These are phyloP conservation scores for Leptonema lineaticorne DNA, from an alignment of 1,140 invertebrate genomes.

Conservation along the genomic window DNA sequence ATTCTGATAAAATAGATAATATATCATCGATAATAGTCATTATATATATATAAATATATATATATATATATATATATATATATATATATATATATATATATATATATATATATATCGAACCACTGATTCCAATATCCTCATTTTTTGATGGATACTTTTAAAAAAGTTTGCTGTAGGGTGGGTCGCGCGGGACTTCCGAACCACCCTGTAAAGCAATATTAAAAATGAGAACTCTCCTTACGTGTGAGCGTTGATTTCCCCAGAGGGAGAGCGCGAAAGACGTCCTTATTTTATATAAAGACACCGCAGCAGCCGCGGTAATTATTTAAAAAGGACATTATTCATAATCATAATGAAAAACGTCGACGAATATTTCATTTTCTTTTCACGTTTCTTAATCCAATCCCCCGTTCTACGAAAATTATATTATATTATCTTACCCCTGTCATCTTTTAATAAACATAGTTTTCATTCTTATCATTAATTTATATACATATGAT, in stretches of 20 bases:
- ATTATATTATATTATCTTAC: no score
- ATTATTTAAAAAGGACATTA: slow-evolving; percentile 14
- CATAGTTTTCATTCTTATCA: no score
- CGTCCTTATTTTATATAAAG: slow-evolving; percentile 6
- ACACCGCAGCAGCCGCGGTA: background rate
- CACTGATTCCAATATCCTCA: no score
- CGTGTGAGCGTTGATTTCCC: slow-evolving; percentile 11
- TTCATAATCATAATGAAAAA: slow-evolving; percentile 4
- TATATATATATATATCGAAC: background rate
- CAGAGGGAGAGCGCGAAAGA: background rate
- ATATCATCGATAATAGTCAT: no score
- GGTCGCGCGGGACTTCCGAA: slow-evolving; percentile 1
- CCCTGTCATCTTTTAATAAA: no score
- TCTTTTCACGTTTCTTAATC: background rate
- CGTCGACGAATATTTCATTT: slow-evolving; percentile 1
- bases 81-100: background rate
- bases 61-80: slow-evolving; percentile 6
- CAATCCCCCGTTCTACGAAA: no score
- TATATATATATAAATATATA: no score
- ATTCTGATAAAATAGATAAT: no score
- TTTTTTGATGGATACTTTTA: background rate
- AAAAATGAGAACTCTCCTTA: slow-evolving; percentile 8
- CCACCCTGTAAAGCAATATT: slow-evolving; percentile 2
- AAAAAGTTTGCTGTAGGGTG: background rate
- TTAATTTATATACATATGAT: no score